These are phyloP conservation scores for Aphodius sticticus DNA, from an alignment of 2,888 invertebrate species.

Conservation along the genomic window DNA sequence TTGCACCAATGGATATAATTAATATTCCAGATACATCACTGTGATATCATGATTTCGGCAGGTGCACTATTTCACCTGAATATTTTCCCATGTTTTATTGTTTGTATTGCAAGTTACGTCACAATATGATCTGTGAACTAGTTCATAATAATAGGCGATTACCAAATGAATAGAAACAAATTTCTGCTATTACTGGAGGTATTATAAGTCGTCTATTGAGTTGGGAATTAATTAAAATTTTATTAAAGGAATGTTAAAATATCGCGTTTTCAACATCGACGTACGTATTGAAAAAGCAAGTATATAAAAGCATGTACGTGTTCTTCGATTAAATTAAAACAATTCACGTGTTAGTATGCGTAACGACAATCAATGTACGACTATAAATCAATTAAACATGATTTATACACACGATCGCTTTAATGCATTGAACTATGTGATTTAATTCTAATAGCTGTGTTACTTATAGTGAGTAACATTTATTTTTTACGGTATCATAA, in stretches of 20 bases:
- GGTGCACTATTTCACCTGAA: not conserved
- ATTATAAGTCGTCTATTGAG: not conserved
- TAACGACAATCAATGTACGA: not conserved
- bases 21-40: not conserved
- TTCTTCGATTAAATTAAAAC: not conserved
- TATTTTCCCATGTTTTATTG: not conserved
- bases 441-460: not conserved
- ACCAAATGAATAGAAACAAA: not conserved
- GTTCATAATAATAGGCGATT: not conserved
- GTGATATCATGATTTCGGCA: not conserved
- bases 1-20: not conserved
- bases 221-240: not conserved
- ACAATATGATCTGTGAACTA: not conserved
- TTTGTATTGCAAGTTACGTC: not conserved
- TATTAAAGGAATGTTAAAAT: no score
- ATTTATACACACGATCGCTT: not conserved
- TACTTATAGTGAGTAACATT: no score
- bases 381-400: not conserved
- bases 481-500: no score
- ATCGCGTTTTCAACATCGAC: no score
- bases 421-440: not conserved
- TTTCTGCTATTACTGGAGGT: not conserved
- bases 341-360: not conserved
- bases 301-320: no score
- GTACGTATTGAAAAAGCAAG: no score